Evolutionary conservation across 2,797 vertebrate genomes (phyloP).

Genomic region (Tapera naevia): DNA sequence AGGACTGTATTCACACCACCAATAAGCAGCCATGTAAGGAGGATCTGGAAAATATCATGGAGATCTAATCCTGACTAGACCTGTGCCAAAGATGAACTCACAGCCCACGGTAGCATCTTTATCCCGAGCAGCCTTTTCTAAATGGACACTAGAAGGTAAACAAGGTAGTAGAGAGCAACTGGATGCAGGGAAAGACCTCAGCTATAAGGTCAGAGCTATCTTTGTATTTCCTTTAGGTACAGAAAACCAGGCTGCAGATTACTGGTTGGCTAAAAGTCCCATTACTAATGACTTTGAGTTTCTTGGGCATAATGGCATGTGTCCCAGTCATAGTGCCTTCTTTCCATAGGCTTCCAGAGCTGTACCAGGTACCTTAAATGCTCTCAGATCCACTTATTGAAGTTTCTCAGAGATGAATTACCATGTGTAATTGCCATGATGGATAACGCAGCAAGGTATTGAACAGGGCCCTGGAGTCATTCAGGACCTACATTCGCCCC

Average conservation of each 20-base stretch:
- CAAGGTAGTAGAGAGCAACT: not conserved
- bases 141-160: not conserved
- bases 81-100: not conserved
- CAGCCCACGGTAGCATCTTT: not conserved
- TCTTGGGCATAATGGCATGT: not conserved
- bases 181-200: not conserved
- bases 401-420: constrained; percentile 50
- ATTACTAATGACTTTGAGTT: not conserved
- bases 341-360: not conserved
- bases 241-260: not conserved
- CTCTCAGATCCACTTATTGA: not conserved
- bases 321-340: not conserved
- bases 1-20: not conserved
- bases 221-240: not conserved
- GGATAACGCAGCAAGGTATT: not conserved
- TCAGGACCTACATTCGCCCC: constrained; percentile 53
- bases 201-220: not conserved
- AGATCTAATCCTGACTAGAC: not conserved
- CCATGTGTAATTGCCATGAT: constrained; percentile 39
- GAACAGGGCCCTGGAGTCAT: constrained; percentile 52
- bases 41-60: not conserved
- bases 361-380: not conserved
- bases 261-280: not conserved
- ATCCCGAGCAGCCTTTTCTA: not conserved
- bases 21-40: not conserved